phyloP scores from a whole-genome alignment of 2,113 vertebrate genomes.

The Callithrix jacchus region DNA sequence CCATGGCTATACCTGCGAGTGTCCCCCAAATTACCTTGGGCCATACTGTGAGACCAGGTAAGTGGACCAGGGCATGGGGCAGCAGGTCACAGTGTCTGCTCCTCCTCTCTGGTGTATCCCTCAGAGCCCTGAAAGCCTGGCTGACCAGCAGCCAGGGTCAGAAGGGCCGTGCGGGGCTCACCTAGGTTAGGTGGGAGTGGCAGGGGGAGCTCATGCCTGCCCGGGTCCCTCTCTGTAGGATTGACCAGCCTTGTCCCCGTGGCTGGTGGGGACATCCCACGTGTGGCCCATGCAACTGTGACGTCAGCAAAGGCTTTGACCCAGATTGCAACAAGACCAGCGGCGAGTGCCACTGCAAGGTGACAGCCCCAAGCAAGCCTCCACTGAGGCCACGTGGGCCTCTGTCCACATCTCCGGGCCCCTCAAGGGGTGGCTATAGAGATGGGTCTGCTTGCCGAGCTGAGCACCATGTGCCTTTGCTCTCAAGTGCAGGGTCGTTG shows the following conservation, averaged over 20 bases:
- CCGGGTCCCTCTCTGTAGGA: conserved; percentile 81
- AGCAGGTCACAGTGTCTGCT: not conserved
- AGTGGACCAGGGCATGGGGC: not conserved
- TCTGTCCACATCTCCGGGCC: not conserved
- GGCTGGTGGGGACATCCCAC: conserved; percentile 98
- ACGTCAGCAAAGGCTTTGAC: conserved; percentile 91
- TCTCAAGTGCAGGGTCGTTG: accelerated
- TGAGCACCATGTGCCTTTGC: not conserved
- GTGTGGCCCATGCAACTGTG: conserved; percentile 94
- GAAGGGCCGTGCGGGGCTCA: not conserved
- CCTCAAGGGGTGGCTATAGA: not conserved
- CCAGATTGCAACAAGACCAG: conserved; percentile 96
- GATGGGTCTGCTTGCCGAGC: not conserved
- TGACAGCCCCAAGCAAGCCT: conserved; percentile 60
- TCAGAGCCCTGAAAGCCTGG: not conserved
- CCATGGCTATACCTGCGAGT: conserved; percentile 91
- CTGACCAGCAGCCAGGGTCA: not conserved
- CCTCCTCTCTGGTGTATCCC: not conserved
- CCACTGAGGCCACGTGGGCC: not conserved
- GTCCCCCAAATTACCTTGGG: conserved; percentile 91
- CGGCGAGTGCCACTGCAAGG: conserved; percentile 96
- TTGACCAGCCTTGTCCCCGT: conserved; percentile 91
- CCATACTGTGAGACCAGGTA: conserved; percentile 96
- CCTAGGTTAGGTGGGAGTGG: not conserved
- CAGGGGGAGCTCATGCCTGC: not conserved